Evolutionary conservation across 1,140 invertebrate genomes (phyloP), one percentile per base, ranked within the genome.

Genomic region (Drosophila leontia): DNA sequence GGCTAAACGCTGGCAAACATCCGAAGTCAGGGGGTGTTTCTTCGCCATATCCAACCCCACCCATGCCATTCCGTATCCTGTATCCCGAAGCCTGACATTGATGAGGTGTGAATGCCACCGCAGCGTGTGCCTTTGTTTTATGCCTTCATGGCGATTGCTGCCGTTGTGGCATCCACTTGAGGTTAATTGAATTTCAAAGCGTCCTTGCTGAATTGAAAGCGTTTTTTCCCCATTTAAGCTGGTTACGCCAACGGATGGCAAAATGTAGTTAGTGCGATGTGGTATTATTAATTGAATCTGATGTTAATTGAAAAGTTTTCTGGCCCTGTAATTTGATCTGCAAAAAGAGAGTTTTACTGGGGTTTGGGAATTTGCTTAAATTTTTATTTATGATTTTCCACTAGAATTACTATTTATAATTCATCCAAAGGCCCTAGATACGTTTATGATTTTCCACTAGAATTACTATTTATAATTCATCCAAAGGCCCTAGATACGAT

Each of bases 101-200:
- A 91, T 80, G 86, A 90, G 85, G 85, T 90, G 85, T 90, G 86
- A 81, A 90, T 82, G 85, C 80, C 85, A 87, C 80, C 84, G 68
- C 78, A 72, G 62, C 47, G 67, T 74, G 51, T 62, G 75, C 78
- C 65, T 84, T 87, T 88, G 84, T 87, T 78, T 84, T 78, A 88
- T 81, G 77, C 84, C 77, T 75, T 59, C 82, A 72, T 69, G 71
- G 70, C 59, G 60, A 37, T 37, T 53, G 19, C 68, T 53, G 39
- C 47, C 59, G 74, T 76, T 74, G 78, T 69, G 78, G 77, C 75
- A 67, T 85, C 74, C 85, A 90, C 85, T 90, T 80, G 86, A 90
- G 82, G 67, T 90, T 90, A 90, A 90, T 90, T 90, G 85, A 90
- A 90, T 90, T 90, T 90, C 86, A 79, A 51, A 56, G 57, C 58